These are phyloP conservation scores for Brachypteracias leptosomus DNA, from an alignment of 2,113 vertebrate genomes.

Conservation along the genomic window DNA sequence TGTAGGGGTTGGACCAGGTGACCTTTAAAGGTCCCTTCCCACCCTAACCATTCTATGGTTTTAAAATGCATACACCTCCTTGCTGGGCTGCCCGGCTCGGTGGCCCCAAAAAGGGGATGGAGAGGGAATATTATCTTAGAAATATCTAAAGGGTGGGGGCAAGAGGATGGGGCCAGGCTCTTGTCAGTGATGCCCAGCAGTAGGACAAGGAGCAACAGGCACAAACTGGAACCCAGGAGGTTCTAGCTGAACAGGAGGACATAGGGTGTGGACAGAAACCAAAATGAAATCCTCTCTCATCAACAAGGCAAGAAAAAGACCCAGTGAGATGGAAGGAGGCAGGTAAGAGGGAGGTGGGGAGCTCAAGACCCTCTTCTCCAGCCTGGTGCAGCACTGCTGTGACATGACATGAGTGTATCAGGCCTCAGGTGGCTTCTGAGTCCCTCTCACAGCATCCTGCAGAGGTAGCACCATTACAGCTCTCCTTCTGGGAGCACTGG, in stretches of 20 bases:
- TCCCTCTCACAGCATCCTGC: neutral
- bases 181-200: neutral
- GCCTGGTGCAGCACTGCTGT: neutral
- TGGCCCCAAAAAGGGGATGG: neutral
- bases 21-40: neutral
- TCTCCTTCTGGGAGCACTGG: neutral
- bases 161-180: neutral
- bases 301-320: neutral
- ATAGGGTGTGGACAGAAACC: neutral
- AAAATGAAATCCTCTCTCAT: neutral
- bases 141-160: neutral
- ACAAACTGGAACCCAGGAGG: neutral
- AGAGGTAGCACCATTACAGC: neutral
- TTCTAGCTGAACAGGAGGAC: neutral
- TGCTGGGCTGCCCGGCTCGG: neutral
- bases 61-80: neutral
- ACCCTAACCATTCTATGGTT: neutral
- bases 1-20: neutral
- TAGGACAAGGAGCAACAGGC: neutral
- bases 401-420: fast-evolving
- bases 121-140: neutral
- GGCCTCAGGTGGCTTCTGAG: neutral
- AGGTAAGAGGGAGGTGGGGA: neutral
- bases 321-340: neutral
- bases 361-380: neutral